Percentiles rank a stretch among this genome's conserved stretches.
These are phyloP conservation scores for Trichogramma pretiosum DNA, from an alignment of 1,140 invertebrate genomes.

Conservation along the genomic window DNA sequence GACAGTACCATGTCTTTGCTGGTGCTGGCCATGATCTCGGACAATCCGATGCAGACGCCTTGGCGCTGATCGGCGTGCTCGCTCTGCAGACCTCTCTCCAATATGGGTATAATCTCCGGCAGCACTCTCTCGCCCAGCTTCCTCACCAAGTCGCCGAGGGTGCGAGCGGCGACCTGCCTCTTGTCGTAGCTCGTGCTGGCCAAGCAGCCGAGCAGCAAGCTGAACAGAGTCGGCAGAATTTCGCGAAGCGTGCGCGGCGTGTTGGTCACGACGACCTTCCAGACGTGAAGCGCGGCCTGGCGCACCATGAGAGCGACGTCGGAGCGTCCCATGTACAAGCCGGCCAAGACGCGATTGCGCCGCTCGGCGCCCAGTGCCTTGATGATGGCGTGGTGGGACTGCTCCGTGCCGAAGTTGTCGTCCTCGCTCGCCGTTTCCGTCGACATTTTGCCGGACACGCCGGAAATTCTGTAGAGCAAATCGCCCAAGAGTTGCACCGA, in stretches of 20 bases:
- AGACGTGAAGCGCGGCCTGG: slow-evolving; percentile 94
- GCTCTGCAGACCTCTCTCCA: slow-evolving; percentile 87
- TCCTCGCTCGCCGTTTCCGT: slow-evolving; percentile 97
- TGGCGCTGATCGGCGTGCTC: slow-evolving; percentile 87
- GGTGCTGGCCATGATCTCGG: slow-evolving; percentile 96
- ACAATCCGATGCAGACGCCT: slow-evolving; percentile 95
- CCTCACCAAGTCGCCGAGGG: slow-evolving; percentile 91
- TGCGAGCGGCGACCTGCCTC: slow-evolving; percentile 88
- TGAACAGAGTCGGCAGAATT: slow-evolving; percentile 91
- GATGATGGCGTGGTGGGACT: slow-evolving; percentile 87
- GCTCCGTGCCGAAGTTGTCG: slow-evolving; percentile 98
- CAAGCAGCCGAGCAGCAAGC: slow-evolving; percentile 81
- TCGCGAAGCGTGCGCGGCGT: slow-evolving; percentile 93
- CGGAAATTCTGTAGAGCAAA: slow-evolving; percentile 91
- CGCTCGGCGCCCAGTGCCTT: slow-evolving; percentile 77
- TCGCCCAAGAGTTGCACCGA: slow-evolving; percentile 96
- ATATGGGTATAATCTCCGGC: slow-evolving; percentile 95
- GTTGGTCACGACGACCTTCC: slow-evolving; percentile 95
- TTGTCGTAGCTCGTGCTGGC: slow-evolving; percentile 94
- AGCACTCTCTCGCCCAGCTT: slow-evolving; percentile 96
- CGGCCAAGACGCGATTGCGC: slow-evolving; percentile 87
- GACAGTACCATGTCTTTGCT: slow-evolving; percentile 89
- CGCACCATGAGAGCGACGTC: slow-evolving; percentile 95
- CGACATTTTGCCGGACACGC: slow-evolving; percentile 97
- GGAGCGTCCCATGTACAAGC: slow-evolving; percentile 94